Percentiles rank a stretch among this genome's conserved stretches.
These are phyloP conservation scores for Urosaurus nigricauda DNA, from an alignment of 2,797 vertebrate species.

Conservation along the genomic window DNA sequence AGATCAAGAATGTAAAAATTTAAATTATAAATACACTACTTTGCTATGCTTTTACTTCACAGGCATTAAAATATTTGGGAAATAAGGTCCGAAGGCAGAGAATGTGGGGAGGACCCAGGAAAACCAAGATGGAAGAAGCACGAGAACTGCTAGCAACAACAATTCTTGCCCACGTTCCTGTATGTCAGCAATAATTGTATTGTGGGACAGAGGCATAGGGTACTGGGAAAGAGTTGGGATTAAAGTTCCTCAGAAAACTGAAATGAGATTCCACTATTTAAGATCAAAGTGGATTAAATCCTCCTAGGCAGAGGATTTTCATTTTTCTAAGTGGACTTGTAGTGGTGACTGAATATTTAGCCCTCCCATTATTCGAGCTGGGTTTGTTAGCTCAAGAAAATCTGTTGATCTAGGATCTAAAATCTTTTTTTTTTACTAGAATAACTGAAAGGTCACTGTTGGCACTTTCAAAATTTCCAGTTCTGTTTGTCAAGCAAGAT, in stretches of 20 bases:
- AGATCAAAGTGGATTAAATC: not conserved
- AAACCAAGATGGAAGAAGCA: constrained; percentile 98
- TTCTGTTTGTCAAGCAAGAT: not conserved
- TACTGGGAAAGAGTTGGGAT: not conserved
- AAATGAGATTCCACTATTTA: not conserved
- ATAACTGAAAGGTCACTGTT: not conserved
- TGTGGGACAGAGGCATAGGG: not conserved
- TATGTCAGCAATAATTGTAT: constrained; percentile 74
- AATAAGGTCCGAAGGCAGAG: constrained; percentile 97
- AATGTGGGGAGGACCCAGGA: constrained; percentile 99
- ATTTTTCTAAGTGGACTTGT: not conserved
- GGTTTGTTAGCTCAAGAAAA: not conserved
- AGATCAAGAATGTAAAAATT: not conserved
- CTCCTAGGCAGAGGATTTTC: too few species aligned
- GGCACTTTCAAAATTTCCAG: not conserved
- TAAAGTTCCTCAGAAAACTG: not conserved
- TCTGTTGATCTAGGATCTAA: not conserved
- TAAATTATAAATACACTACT: not conserved
- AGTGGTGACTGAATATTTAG: not conserved
- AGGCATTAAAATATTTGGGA: constrained; percentile 96
- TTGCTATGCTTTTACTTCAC: constrained; percentile 44
- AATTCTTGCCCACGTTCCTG: constrained; percentile 94
- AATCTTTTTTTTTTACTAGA: not conserved
- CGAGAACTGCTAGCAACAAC: constrained; percentile 95
- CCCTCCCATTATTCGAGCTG: not conserved